Conservation (phyloP, 2,113 vertebrate genomes). For the Rhinoderma darwinii region DNA sequence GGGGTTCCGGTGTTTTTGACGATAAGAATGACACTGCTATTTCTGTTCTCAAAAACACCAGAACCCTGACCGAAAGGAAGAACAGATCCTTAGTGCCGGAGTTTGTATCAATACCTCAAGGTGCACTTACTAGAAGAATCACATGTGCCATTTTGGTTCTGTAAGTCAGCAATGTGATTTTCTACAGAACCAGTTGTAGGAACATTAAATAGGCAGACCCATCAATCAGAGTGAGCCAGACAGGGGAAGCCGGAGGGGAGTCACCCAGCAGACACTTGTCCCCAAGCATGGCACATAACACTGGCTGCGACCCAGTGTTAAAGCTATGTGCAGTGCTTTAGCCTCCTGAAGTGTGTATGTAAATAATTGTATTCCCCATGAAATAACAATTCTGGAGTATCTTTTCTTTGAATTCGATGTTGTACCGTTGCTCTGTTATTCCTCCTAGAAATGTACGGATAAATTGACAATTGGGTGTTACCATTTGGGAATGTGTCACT, state of each 20-base stretch:
- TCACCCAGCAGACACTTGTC: background rate
- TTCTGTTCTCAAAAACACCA: too few species aligned
- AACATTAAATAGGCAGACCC: background rate
- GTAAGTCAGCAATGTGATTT: background rate
- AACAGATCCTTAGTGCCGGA: too few species aligned
- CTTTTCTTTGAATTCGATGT: too few species aligned
- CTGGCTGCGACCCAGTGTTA: background rate
- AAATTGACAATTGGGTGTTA: too few species aligned
- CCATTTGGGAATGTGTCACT: too few species aligned
- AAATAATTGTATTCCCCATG: too few species aligned
- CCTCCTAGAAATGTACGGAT: too few species aligned
- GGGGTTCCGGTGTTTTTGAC: background rate
- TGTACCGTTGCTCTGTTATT: too few species aligned
- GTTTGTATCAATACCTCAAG: background rate
- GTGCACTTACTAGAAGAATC: background rate
- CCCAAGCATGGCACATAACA: too few species aligned
- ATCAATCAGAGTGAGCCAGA: background rate
- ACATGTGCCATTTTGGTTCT: background rate
- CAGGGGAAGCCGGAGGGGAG: background rate
- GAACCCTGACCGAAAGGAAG: too few species aligned
- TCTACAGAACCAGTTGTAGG: background rate
- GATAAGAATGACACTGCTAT: background rate
- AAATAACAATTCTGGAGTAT: too few species aligned
- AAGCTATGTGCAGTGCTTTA: background rate
- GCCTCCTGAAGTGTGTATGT: too few species aligned